These are phyloP conservation scores for Lophochroa leadbeateri DNA, from an alignment of 2,113 vertebrate species.

Conservation along the genomic window DNA sequence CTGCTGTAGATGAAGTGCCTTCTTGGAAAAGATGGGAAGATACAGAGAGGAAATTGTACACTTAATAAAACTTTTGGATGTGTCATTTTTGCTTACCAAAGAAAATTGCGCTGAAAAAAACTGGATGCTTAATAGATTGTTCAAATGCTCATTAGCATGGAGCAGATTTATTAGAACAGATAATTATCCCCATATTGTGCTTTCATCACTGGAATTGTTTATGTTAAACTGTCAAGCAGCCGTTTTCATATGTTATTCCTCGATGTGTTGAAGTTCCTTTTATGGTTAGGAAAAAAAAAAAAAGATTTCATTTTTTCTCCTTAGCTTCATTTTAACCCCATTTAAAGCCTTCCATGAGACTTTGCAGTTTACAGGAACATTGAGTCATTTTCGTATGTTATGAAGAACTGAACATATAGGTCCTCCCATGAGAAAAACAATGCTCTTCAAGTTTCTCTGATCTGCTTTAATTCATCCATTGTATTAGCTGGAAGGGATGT, in stretches of 20 bases:
- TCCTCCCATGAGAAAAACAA: neutral
- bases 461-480: neutral
- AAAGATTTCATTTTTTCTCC: neutral
- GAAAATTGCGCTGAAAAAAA: neutral
- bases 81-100: slow-evolving; percentile 50
- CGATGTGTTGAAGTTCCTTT: slow-evolving; percentile 13
- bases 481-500: neutral
- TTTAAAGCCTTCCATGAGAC: neutral
- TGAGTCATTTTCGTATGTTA: neutral
- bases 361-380: neutral
- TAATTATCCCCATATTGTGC: slow-evolving; percentile 62
- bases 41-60: neutral
- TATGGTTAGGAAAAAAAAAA: neutral
- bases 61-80: slow-evolving; percentile 4
- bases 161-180: slow-evolving; percentile 66
- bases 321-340: neutral
- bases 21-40: neutral
- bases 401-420: neutral
- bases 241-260: slow-evolving; percentile 35
- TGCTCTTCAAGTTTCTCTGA: neutral
- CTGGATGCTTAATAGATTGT: slow-evolving; percentile 46
- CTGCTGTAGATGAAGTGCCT: neutral
- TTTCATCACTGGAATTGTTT: slow-evolving; percentile 67
- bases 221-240: slow-evolving; percentile 43
- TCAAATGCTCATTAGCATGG: slow-evolving; percentile 57